phyloP scores from a whole-genome alignment of 2,113 vertebrate genomes.

The Sapayoa aenigma region DNA sequence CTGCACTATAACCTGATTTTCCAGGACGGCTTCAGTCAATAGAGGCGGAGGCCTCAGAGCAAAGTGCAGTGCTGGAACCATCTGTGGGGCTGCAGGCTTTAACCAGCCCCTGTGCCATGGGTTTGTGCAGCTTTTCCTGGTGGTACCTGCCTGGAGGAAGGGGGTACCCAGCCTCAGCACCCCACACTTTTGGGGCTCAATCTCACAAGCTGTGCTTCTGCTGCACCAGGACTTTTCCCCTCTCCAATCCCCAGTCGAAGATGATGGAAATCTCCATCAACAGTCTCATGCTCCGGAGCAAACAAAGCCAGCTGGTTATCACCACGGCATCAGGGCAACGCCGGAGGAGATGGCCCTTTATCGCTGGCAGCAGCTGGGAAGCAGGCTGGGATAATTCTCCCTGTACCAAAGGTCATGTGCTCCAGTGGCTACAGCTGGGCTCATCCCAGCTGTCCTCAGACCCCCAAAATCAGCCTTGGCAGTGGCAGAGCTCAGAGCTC shows the following conservation, averaged over 20 bases:
- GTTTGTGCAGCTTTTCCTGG: background rate
- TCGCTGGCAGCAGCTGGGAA: background rate
- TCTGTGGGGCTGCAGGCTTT: background rate
- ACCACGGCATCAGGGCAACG: background rate
- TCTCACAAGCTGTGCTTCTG: rapidly evolving
- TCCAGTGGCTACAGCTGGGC: background rate
- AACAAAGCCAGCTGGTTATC: conserved; percentile 54
- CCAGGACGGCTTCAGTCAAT: conserved; percentile 2
- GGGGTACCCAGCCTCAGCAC: rapidly evolving
- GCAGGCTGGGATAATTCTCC: background rate
- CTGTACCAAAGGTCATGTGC: background rate
- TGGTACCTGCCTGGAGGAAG: rapidly evolving
- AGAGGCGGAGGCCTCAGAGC: background rate
- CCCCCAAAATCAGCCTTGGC: background rate
- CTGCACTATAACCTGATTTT: conserved; percentile 32
- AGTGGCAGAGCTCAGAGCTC: background rate
- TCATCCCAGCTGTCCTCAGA: rapidly evolving
- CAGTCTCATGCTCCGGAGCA: background rate
- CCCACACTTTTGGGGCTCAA: rapidly evolving
- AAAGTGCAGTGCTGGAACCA: background rate
- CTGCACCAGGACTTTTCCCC: background rate
- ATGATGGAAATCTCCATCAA: background rate
- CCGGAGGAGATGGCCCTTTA: background rate
- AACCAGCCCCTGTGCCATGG: background rate
- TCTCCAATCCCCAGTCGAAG: rapidly evolving